Evolutionary conservation across 2,888 invertebrate species (phyloP), one percentile per base, ranked within the genome.

Genomic region (Hirtodrosophila trivittata): DNA sequence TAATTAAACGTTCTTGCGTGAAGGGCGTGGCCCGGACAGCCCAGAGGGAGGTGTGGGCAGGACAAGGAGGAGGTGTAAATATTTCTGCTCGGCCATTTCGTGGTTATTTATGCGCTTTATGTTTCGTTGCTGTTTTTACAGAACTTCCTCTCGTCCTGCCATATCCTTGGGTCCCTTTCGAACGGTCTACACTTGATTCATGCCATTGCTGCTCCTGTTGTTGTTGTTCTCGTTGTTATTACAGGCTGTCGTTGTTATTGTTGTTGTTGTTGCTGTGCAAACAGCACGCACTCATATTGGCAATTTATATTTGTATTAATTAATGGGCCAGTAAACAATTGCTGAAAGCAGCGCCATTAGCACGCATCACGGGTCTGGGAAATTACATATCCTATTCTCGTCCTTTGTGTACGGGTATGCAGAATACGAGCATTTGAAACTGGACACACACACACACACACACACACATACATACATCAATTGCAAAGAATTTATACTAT

Each of bases 271-370:
- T 66, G 63, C 45, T 74, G 58, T 56, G 49, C 66, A 70, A 64
- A 75, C 65, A 84, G 68, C 78, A 78, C 86, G 86, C 80, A 86
- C 78, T 86, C 87, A 85, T 85, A 81, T 87, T 86, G 81, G 73
- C 87, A 87, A 83, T 83, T 87, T 87, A 83, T 87, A 86, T 83
- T 83, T 83, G 86, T 83, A 83, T 87, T 87, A 86, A 83, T 83
- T 87, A 83, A 83, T 83, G 82, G 84, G 84, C 87, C 82, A 87
- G 82, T 86, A 87, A 81, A 83, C 84, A 83, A 87, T 83, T 87
- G 84, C 76, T 69, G 66, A 66, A 86, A 77, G 87, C 81, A 62
- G 63, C 60, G 83, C 86, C 81, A 85, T 87, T 85, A 85, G 87
- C 62, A 74, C 75, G 75, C 57, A 75, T 45, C 50, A 16, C 59